Percentiles rank a stretch among this genome's conserved stretches.
Conservation (phyloP, 2,113 vertebrate species). For the Thoracochromis brauschi region DNA sequence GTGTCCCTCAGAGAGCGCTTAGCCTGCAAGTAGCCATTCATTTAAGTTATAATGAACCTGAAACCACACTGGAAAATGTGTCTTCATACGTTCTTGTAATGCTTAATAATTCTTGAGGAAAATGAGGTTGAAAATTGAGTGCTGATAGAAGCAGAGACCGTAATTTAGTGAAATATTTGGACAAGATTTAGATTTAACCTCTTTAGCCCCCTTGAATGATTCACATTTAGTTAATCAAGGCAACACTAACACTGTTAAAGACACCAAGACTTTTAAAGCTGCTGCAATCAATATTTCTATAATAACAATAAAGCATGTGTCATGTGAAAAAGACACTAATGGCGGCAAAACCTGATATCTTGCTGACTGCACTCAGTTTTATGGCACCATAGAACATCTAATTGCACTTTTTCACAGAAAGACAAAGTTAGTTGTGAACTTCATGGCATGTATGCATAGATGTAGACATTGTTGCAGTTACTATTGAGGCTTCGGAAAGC, state of each 20-base stretch:
- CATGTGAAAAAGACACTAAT: not conserved
- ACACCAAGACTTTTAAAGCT: not conserved
- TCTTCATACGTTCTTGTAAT: not conserved
- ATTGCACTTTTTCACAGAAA: not conserved
- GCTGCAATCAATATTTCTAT: not conserved
- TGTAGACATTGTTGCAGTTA: not conserved
- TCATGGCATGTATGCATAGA: not conserved
- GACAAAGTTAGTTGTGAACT: not conserved
- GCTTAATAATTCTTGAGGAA: not conserved
- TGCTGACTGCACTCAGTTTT: not conserved
- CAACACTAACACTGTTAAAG: not conserved
- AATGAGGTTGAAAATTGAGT: not conserved
- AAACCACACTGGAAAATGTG: slow-evolving; percentile 24
- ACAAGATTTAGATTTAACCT: not conserved
- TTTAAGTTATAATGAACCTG: slow-evolving; percentile 1
- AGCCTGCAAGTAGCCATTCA: slow-evolving; percentile 25
- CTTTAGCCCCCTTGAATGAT: not conserved
- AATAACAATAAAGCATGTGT: not conserved
- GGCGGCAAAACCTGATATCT: not conserved
- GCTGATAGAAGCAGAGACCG: not conserved
- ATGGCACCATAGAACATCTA: not conserved
- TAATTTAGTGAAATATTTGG: not conserved
- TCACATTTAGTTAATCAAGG: not conserved
- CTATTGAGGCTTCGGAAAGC: not conserved
- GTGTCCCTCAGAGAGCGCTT: slow-evolving; percentile 29